Evolutionary conservation across 2,888 invertebrate species (phyloP), one percentile per base, ranked within the genome.

Genomic region (Antitype chi): DNA sequence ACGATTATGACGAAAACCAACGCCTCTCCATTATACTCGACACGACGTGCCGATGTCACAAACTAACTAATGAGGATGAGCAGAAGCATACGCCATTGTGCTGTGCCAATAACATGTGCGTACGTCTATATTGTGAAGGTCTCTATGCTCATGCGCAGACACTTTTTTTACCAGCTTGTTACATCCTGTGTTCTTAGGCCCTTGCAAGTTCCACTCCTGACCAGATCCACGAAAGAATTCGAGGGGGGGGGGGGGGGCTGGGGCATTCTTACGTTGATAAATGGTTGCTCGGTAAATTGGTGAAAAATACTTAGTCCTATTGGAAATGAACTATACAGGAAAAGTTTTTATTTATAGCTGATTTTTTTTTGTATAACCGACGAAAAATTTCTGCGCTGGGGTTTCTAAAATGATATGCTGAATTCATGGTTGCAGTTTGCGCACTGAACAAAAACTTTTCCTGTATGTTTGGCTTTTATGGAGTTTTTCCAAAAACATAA

Each of bases 61-160:
- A 17, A 64, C 11, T 23, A 17, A 63, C 7, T 23, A 55, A 75
- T 47, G 25, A 47, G n/a, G 17, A 55, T 63, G 20, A 32, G 47
- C 62, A 32, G 32, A 28, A 62, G 32, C 25, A 25, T 32, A 32
- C n/a, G 52, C 38, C 17, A 59, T 72, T 73, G 52, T 74, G 13
- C 23, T 74, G n/a, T 72, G 52, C 57, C 15, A 55, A 47, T 75
- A 20, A 23, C 13, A 13, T 25, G 17, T 28, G 59, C 59, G 7
- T 8, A 32, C 28, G 13, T 7, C 20, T 49, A 15, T 66, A 71
- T 32, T 32, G 25, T 74, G 38, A 74, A 49, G 17, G 57, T 25
- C 11, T 25, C 11, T 23, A 49, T 28, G 60, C 28, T 32, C 28
- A 32, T 60, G 9, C 6, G 32, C 32, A 62, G 60, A 1, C 11